These are phyloP conservation scores for Calliphora vomitoria DNA, from an alignment of 2,888 invertebrate genomes.

Conservation along the genomic window DNA sequence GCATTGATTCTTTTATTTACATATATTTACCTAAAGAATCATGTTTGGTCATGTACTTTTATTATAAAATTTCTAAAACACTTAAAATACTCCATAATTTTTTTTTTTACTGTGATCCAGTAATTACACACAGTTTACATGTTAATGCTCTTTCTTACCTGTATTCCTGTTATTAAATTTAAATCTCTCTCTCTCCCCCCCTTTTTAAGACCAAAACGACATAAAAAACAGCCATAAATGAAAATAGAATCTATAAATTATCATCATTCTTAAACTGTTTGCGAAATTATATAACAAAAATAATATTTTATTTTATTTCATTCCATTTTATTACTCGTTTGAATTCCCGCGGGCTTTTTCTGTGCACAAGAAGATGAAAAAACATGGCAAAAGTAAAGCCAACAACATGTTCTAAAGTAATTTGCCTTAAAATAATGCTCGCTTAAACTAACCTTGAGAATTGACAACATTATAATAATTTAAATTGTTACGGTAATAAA, in stretches of 20 bases:
- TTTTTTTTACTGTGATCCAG: background rate
- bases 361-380: background rate
- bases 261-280: constrained; percentile 24
- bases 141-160: constrained; percentile 14
- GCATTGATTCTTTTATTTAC: too few species aligned
- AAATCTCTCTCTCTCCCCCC: background rate
- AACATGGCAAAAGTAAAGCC: background rate
- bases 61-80: too few species aligned
- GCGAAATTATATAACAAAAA: constrained; percentile 54
- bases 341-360: constrained; percentile 15
- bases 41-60: too few species aligned
- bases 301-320: constrained; percentile 34
- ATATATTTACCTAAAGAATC: too few species aligned
- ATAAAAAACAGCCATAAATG: constrained; percentile 21
- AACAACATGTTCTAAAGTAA: background rate
- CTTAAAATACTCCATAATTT: too few species aligned
- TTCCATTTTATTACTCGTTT: constrained; percentile 54
- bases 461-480: constrained; percentile 61
- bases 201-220: background rate
- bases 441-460: constrained; percentile 40
- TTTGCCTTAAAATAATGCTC: constrained; percentile 12
- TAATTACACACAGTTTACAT: constrained; percentile 23
- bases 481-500: constrained; percentile 63
- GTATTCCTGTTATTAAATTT: constrained; percentile 4
- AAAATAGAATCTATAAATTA: constrained; percentile 37